Percentiles rank a stretch among this genome's conserved stretches.
Evolutionary conservation across 2,888 invertebrate genomes (phyloP).

Genomic region (Protonemura montana): DNA sequence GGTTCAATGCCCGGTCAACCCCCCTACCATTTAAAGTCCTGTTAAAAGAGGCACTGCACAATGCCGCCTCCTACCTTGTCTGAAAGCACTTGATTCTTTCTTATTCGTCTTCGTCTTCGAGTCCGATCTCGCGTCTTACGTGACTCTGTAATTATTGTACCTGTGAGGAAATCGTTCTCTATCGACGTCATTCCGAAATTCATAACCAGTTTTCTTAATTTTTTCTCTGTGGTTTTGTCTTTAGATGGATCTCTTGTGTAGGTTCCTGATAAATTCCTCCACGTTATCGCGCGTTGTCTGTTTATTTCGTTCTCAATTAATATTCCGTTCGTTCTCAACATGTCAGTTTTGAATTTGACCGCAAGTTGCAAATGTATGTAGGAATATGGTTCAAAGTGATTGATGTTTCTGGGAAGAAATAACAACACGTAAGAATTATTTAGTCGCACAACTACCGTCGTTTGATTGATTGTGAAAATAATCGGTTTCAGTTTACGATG

Average conservation of each 20-base stretch:
- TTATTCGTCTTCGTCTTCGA: background rate
- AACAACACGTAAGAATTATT: background rate
- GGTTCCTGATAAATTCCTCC: background rate
- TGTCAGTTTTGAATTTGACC: background rate
- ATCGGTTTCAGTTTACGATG: background rate
- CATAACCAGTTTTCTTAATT: conserved; percentile 7
- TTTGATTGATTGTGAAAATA: background rate
- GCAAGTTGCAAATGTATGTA: background rate
- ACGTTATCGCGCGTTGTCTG: background rate
- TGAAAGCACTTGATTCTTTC: background rate
- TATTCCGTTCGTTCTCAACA: background rate
- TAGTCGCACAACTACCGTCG: too few species aligned
- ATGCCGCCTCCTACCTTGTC: background rate
- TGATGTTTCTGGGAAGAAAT: background rate
- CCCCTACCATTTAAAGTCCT: conserved; percentile 28
- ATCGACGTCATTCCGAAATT: background rate
- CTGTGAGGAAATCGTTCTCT: background rate
- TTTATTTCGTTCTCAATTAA: background rate
- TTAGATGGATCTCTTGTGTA: background rate
- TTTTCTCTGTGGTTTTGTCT: background rate
- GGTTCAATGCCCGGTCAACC: conserved; percentile 25
- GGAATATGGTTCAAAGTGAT: background rate
- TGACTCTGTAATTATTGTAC: background rate
- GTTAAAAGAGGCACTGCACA: background rate
- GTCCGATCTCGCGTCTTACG: background rate